A percentile compares a stretch with the other conserved stretches of the same genome.
These are phyloP conservation scores for Coranthus polyacanthus DNA, from an alignment of 2,797 vertebrate genomes.

Conservation along the genomic window DNA sequence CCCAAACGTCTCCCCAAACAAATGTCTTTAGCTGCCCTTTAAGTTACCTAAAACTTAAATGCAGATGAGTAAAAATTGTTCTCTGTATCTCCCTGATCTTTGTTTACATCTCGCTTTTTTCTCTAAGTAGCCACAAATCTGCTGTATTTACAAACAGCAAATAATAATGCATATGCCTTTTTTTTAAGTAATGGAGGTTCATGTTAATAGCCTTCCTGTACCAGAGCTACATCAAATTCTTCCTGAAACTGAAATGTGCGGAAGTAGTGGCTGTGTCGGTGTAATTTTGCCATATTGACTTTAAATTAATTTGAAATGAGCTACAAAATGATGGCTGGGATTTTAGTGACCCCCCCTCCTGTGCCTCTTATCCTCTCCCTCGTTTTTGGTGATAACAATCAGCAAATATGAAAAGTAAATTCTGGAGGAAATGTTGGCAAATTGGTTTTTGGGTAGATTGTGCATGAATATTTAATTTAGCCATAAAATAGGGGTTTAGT, in stretches of 20 bases:
- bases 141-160: conserved; percentile 1
- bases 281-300: conserved; percentile 82
- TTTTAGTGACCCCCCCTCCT: conserved; percentile 53
- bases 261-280: conserved; percentile 48
- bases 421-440: conserved; percentile 84
- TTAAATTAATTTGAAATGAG: conserved; percentile 84
- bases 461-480: conserved; percentile 87
- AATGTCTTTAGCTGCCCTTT: no score
- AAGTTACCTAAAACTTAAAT: no score
- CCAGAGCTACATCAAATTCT: conserved; percentile 28
- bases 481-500: conserved; percentile 81
- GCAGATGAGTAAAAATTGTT: neutral
- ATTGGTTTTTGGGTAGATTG: conserved; percentile 82
- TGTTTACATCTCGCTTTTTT: conserved; percentile 14
- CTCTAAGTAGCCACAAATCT: neutral
- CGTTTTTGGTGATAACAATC: conserved; percentile 76
- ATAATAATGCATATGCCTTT: neutral
- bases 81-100: neutral
- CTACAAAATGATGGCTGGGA: conserved; percentile 75
- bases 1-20: no score
- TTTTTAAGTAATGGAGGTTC: conserved; percentile 39
- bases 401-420: conserved; percentile 86
- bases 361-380: conserved; percentile 5
- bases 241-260: conserved; percentile 52
- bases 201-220: conserved; percentile 30